Conservation (phyloP, 2,797 vertebrate genomes). For the Nannoperca australis region DNA sequence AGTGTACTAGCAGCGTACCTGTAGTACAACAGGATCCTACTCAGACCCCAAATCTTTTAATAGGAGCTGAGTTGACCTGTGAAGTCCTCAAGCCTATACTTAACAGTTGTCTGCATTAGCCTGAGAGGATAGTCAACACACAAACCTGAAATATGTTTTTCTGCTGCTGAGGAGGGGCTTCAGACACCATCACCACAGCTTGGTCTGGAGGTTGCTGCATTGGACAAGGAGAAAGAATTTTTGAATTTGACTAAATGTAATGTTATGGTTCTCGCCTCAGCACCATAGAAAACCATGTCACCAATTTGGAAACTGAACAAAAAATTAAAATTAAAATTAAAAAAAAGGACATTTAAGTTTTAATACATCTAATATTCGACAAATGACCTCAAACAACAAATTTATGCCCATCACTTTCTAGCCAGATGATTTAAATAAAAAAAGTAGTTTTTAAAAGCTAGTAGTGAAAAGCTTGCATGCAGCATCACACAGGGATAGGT, state of each 20-base stretch:
- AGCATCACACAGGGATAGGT: constrained; percentile 4
- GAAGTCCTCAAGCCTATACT: not conserved
- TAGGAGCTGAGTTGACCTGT: not conserved
- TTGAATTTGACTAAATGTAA: constrained; percentile 1
- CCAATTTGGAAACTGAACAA: constrained; percentile 16
- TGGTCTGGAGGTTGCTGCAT: constrained; percentile 89
- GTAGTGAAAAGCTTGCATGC: constrained; percentile 28
- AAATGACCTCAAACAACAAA: constrained; percentile 59
- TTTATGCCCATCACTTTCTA: constrained; percentile 84
- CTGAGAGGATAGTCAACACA: not conserved
- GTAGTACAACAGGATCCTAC: not conserved
- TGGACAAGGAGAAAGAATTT: constrained; percentile 23
- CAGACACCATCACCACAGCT: constrained; percentile 86
- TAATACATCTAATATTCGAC: not conserved
- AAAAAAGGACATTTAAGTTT: constrained; percentile 10
- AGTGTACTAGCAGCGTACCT: not conserved
- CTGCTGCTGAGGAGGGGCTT: constrained; percentile 85
- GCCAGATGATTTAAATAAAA: not conserved
- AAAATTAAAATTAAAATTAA: too few relatives aligned
- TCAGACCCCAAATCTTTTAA: not conserved
- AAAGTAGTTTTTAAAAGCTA: too few relatives aligned
- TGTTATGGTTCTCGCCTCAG: not conserved
- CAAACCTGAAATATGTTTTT: constrained; percentile 96
- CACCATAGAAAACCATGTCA: not conserved
- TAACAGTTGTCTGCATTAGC: not conserved